Percentiles rank a stretch among this genome's conserved stretches.
These are phyloP conservation scores for Creontiades dilutus DNA, from an alignment of 2,888 invertebrate genomes.

Conservation along the genomic window DNA sequence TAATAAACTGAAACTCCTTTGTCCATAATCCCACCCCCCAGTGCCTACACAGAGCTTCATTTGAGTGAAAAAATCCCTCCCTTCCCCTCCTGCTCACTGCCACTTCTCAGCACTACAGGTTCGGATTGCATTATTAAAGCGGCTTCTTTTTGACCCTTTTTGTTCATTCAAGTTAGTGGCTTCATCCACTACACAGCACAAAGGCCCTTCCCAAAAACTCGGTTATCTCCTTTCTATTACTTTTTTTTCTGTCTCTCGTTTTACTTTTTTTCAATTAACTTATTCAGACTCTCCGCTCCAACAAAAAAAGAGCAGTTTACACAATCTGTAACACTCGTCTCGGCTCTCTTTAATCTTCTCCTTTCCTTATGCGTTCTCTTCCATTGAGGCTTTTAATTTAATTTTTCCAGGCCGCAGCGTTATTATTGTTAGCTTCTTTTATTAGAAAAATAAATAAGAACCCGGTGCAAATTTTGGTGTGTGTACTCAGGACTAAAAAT, in stretches of 20 bases:
- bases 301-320: slow-evolving; percentile 51
- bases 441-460: background rate
- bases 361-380: slow-evolving; percentile 22
- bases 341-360: background rate
- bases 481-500: no score
- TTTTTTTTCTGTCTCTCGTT: background rate
- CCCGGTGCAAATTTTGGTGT: no score
- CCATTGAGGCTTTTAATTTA: slow-evolving; percentile 22
- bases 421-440: slow-evolving; percentile 6
- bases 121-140: slow-evolving; percentile 64
- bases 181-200: slow-evolving; percentile 30
- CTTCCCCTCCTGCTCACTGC: background rate
- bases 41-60: slow-evolving; percentile 37
- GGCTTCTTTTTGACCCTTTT: slow-evolving; percentile 63
- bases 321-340: slow-evolving; percentile 54
- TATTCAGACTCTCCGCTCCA: slow-evolving; percentile 1
- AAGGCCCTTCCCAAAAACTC: slow-evolving; percentile 37
- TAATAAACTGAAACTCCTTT: slow-evolving; percentile 45
- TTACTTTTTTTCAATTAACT: slow-evolving; percentile 51
- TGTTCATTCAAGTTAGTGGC: slow-evolving; percentile 60
- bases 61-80: slow-evolving; percentile 41
- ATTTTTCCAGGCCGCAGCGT: background rate
- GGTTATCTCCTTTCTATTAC: slow-evolving; percentile 20
- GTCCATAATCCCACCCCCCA: slow-evolving; percentile 51
- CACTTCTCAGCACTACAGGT: background rate